These are phyloP conservation scores for Lycaena phlaeas DNA, from an alignment of 2,888 invertebrate genomes.

Conservation along the genomic window DNA sequence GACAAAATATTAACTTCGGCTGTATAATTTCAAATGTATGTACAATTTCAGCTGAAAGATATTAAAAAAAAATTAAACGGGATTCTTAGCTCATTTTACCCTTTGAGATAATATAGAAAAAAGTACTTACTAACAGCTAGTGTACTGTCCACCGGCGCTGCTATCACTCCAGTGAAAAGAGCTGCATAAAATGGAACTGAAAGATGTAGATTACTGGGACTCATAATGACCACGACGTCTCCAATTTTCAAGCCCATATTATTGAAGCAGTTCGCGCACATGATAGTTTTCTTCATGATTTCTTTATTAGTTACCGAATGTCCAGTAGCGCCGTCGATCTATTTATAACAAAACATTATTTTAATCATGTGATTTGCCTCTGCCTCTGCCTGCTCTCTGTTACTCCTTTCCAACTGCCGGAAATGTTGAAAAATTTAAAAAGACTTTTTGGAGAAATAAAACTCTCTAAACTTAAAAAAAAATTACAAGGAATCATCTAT, in stretches of 20 bases:
- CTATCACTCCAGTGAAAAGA: conserved; percentile 47
- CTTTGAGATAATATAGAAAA: no score
- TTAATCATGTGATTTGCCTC: no score
- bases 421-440: no score
- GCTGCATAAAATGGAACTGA: conserved; percentile 56
- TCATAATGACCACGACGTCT: conserved; percentile 58
- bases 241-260: conserved; percentile 40
- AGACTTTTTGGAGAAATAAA: no score
- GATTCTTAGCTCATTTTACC: no score
- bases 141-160: conserved; percentile 34
- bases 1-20: conserved; percentile 39
- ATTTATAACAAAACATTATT: no score
- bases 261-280: conserved; percentile 41
- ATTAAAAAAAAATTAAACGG: no score
- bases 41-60: conserved; percentile 32
- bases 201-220: conserved; percentile 50
- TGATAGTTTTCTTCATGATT: conserved; percentile 35
- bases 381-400: no score
- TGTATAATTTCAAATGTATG: conserved; percentile 25
- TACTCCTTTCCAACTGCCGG: no score
- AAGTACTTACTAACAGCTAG: conserved; percentile 34
- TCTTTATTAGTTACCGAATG: conserved; percentile 42
- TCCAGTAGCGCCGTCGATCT: conserved; percentile 29
- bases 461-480: no score
- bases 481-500: no score